These are phyloP conservation scores for Paracentrotus lividus DNA, from an alignment of 53 echinoderm and acorn worm species.

Conservation along the genomic window DNA sequence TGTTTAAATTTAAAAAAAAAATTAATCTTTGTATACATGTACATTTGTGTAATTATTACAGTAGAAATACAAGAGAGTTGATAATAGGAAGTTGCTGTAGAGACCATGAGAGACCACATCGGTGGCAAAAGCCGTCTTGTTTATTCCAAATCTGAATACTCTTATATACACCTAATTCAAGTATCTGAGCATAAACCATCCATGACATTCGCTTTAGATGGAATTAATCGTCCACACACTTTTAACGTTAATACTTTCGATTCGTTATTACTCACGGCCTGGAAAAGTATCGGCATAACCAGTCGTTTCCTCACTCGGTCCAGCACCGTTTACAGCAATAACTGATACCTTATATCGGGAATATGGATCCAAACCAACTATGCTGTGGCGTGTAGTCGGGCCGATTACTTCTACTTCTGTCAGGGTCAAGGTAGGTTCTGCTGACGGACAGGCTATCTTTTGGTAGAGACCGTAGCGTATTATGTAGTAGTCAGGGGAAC, in stretches of 20 bases:
- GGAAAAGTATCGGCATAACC: neutral
- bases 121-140: too few relatives aligned
- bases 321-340: neutral
- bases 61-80: too few relatives aligned
- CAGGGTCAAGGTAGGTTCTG: neutral
- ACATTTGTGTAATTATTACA: too few relatives aligned
- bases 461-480: constrained; percentile 29
- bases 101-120: too few relatives aligned
- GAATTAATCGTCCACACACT: neutral
- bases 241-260: neutral
- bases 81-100: neutral
- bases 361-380: neutral
- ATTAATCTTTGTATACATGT: too few relatives aligned
- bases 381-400: neutral
- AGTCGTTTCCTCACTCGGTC: neutral
- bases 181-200: neutral
- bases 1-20: too few relatives aligned
- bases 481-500: constrained; percentile 1
- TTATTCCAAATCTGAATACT: neutral
- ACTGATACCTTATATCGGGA: neutral
- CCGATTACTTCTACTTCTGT: neutral
- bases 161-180: neutral
- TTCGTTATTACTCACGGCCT: neutral
- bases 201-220: neutral
- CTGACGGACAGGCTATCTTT: neutral